Percentiles rank a stretch among this genome's conserved stretches.
Evolutionary conservation across 2,797 vertebrate species (phyloP).

Genomic region (Pipistrellus kuhlii): DNA sequence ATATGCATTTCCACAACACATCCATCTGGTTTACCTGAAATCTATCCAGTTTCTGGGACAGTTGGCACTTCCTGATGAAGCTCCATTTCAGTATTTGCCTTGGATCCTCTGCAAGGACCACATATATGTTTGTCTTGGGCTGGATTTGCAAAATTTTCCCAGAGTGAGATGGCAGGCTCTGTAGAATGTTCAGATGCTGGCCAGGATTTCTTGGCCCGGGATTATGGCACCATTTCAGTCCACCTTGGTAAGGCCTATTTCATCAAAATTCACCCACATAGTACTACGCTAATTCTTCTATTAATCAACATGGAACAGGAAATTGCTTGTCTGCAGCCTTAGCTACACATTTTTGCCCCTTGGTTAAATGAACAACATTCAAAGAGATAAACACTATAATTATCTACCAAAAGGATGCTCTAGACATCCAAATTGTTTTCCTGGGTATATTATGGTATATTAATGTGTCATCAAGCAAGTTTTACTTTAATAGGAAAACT

Average conservation of each 20-base stretch:
- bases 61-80: not conserved
- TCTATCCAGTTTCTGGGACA: not conserved
- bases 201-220: slow-evolving; percentile 31
- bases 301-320: not conserved
- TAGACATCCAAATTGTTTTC: not conserved
- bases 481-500: not conserved
- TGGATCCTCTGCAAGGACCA: not conserved
- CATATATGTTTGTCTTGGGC: not conserved
- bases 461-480: not conserved
- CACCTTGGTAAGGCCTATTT: not conserved
- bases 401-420: not conserved
- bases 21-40: not conserved
- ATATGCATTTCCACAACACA: not conserved
- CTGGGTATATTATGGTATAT: not conserved
- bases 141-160: slow-evolving; percentile 33
- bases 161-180: not conserved
- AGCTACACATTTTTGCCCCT: slow-evolving; percentile 45
- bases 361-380: slow-evolving; percentile 47
- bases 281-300: not conserved
- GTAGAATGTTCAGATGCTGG: not conserved
- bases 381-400: slow-evolving; percentile 17
- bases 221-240: not conserved
- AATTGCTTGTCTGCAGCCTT: not conserved
- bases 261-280: not conserved
- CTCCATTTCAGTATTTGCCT: slow-evolving; percentile 17